These are phyloP conservation scores for Sebastes matsubarae DNA, from an alignment of 2,797 vertebrate species.

Conservation along the genomic window DNA sequence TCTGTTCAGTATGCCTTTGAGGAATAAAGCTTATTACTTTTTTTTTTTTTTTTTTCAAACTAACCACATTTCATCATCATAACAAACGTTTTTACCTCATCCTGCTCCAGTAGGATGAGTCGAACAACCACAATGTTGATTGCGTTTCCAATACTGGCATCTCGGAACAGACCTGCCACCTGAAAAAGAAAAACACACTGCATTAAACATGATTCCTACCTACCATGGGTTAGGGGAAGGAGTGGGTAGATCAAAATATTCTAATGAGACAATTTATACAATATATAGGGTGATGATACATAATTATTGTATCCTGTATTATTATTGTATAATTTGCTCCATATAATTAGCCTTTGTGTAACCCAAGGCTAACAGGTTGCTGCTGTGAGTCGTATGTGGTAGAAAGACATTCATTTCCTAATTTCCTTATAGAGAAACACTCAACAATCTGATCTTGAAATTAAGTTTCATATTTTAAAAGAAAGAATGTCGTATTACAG, in stretches of 20 bases:
- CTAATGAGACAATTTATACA: not conserved
- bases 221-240: not conserved
- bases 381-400: not conserved
- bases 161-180: slow-evolving; percentile 94
- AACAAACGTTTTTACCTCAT: slow-evolving; percentile 85
- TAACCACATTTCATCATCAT: not conserved
- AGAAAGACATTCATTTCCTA: not conserved
- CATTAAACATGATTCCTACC: not conserved
- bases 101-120: slow-evolving; percentile 91
- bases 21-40: not conserved
- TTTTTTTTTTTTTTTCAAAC: not conserved
- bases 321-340: not conserved
- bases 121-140: slow-evolving; percentile 94
- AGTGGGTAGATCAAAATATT: not conserved
- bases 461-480: not conserved
- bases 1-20: not conserved
- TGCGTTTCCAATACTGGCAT: slow-evolving; percentile 94
- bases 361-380: not conserved
- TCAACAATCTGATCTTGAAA: not conserved
- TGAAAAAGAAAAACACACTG: slow-evolving; percentile 60
- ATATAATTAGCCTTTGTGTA: not conserved
- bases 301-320: not conserved
- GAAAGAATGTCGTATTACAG: not conserved
- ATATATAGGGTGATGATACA: not conserved
- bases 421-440: not conserved